These are phyloP conservation scores for Ochlodes sylvanus DNA, from an alignment of 2,888 invertebrate species.

Conservation along the genomic window DNA sequence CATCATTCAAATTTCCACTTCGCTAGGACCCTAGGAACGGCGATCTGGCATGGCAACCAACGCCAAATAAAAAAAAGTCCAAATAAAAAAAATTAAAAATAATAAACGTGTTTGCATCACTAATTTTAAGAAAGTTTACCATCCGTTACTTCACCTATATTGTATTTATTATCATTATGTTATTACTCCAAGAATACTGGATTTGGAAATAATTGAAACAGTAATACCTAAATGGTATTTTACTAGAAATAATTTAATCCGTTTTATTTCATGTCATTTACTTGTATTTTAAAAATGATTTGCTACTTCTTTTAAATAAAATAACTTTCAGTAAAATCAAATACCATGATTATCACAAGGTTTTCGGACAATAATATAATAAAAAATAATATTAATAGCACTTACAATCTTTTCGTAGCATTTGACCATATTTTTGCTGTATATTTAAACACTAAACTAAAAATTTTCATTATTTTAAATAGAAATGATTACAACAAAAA, in stretches of 20 bases:
- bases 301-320: no score
- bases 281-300: no score
- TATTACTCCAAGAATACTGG: not conserved
- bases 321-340: not conserved
- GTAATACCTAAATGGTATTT: not conserved
- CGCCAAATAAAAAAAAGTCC: no score
- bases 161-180: not conserved
- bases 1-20: no score
- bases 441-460: slow-evolving; percentile 44
- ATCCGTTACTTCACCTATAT: not conserved
- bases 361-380: not conserved
- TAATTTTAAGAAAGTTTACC: not conserved
- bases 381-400: not conserved
- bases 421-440: slow-evolving; percentile 53
- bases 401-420: slow-evolving; percentile 58
- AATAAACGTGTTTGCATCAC: not conserved
- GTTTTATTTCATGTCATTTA: no score
- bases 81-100: no score
- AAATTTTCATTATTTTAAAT: slow-evolving; percentile 55
- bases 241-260: not conserved
- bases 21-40: no score
- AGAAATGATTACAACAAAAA: not conserved
- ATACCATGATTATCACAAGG: not conserved
- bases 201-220: slow-evolving; percentile 1
- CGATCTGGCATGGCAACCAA: no score